Conservation (phyloP, 2,797 vertebrate genomes). For the Emys orbicularis region DNA sequence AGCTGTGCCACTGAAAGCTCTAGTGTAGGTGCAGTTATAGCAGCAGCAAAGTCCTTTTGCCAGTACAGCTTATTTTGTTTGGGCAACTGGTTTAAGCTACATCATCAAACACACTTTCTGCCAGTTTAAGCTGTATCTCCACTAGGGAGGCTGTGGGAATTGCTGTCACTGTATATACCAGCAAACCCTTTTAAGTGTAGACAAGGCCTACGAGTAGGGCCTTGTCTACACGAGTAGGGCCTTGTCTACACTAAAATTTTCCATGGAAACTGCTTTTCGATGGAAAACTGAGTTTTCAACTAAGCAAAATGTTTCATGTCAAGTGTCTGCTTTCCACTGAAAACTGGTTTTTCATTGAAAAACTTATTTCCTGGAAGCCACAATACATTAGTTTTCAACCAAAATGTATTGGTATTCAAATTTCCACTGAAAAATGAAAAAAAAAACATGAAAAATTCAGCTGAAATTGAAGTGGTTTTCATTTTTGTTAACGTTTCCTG, state of each 20-base stretch:
- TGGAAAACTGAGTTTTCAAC: neutral
- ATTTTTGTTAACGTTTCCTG: neutral
- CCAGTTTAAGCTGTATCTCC: accelerated
- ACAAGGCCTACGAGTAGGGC: neutral
- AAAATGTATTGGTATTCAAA: neutral
- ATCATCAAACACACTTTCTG: neutral
- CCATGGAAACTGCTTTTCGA: neutral
- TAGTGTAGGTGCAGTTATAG: accelerated
- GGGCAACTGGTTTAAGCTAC: neutral
- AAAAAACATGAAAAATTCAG: conserved; percentile 11
- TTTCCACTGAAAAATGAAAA: conserved; percentile 27
- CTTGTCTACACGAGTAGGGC: too few species aligned
- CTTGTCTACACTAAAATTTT: too few species aligned
- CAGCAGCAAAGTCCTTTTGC: accelerated
- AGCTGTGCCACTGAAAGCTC: neutral
- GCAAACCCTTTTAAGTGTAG: accelerated
- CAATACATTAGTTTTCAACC: neutral
- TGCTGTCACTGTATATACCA: neutral
- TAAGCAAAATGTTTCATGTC: neutral
- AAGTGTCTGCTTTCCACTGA: neutral
- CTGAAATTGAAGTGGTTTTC: conserved; percentile 19
- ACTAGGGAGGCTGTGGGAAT: neutral
- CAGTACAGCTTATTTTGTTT: neutral
- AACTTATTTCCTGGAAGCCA: neutral
- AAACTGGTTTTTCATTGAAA: conserved; percentile 5